Conservation (phyloP, 1,140 invertebrate species). For the Diabrotica undecimpunctata region DNA sequence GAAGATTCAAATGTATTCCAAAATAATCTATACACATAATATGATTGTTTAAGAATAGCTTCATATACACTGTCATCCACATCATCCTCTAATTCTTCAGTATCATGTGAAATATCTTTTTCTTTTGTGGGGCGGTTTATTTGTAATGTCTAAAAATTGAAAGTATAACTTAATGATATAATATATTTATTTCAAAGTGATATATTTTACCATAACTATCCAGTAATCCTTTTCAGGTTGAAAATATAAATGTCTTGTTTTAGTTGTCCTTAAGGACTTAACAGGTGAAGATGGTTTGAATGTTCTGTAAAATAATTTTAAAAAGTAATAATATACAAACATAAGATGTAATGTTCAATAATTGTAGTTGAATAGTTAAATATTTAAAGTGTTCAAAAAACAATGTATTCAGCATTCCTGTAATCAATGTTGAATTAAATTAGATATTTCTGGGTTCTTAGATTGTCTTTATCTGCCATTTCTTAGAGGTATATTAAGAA, state of each 20-base stretch:
- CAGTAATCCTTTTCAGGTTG: constrained; percentile 84
- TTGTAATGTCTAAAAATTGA: constrained; percentile 60
- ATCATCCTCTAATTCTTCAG: constrained; percentile 72
- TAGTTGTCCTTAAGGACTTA: constrained; percentile 83
- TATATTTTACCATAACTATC: constrained; percentile 78
- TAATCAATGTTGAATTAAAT: no score
- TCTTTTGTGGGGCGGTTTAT: constrained; percentile 64
- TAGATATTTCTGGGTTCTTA: no score
- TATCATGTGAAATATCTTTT: constrained; percentile 63
- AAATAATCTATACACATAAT: constrained; percentile 72
- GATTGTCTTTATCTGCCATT: no score
- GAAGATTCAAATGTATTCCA: constrained; percentile 67
- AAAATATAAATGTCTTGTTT: constrained; percentile 81
- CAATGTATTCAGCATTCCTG: no score
- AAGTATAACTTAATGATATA: constrained; percentile 4
- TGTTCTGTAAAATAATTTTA: constrained; percentile 59
- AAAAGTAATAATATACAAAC: no score
- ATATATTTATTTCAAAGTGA: no score
- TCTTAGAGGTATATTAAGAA: no score
- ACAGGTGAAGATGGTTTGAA: constrained; percentile 77
- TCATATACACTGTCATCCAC: constrained; percentile 75
- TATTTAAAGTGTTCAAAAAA: no score
- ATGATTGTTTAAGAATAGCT: constrained; percentile 68
- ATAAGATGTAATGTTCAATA: no score
- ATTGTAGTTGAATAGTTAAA: no score